These are phyloP conservation scores for Pseudococcus viburni DNA, from an alignment of 2,888 invertebrate genomes.

Conservation along the genomic window DNA sequence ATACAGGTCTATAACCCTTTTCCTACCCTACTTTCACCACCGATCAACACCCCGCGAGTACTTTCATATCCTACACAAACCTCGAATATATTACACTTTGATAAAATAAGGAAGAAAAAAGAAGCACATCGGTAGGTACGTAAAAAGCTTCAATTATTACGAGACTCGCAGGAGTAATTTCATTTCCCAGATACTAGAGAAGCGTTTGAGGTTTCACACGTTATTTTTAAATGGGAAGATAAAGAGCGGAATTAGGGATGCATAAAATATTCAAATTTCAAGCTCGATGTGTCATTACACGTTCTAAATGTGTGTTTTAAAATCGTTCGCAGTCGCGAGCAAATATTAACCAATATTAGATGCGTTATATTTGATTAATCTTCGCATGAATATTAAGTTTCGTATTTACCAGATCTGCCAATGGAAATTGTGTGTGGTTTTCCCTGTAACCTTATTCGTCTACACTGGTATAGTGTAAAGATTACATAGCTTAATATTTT, in stretches of 20 bases:
- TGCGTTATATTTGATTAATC: slow-evolving; percentile 6
- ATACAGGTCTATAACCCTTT: background rate
- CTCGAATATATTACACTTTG: background rate
- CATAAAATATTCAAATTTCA: slow-evolving; percentile 39
- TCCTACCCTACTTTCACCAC: background rate
- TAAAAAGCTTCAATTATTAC: slow-evolving; percentile 39
- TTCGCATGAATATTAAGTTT: slow-evolving; percentile 8
- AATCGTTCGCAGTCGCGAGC: slow-evolving; percentile 8
- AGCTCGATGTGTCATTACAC: slow-evolving; percentile 19
- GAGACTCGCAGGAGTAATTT: slow-evolving; percentile 23
- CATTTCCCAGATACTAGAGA: background rate
- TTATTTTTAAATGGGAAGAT: background rate
- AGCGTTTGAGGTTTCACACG: slow-evolving; percentile 19
- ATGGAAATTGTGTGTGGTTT: background rate
- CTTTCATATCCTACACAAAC: background rate
- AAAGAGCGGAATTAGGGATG: slow-evolving; percentile 6
- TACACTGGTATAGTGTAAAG: background rate
- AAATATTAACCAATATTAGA: slow-evolving; percentile 15
- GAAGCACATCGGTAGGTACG: background rate
- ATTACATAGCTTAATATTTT: background rate
- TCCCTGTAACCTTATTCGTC: background rate
- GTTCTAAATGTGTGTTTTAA: slow-evolving; percentile 6
- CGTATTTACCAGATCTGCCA: background rate
- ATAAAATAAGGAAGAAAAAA: background rate
- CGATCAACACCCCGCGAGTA: background rate